These are phyloP conservation scores for Pimephales promelas DNA, from an alignment of 2,113 vertebrate genomes.

Conservation along the genomic window DNA sequence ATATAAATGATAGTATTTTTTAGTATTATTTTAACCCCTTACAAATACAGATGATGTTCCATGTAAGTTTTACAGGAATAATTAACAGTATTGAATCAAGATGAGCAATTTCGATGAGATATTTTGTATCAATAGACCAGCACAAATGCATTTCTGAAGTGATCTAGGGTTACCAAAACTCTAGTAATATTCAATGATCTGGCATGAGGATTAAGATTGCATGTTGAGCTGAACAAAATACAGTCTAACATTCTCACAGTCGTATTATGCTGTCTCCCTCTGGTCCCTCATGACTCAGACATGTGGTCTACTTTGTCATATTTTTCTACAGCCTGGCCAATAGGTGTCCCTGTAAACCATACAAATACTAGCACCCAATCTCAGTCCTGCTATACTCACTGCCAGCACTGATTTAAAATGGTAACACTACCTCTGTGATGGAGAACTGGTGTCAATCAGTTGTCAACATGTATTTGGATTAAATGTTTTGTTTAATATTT, in stretches of 20 bases:
- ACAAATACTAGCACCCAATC: constrained; percentile 55
- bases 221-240: neutral
- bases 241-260: neutral
- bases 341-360: constrained; percentile 95
- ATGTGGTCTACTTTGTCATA: neutral
- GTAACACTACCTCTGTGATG: neutral
- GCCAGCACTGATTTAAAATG: neutral
- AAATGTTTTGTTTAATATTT: neutral
- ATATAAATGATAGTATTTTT: neutral
- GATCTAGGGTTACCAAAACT: neutral
- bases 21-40: neutral
- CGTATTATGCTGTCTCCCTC: neutral
- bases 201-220: too few species aligned
- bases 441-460: too few species aligned
- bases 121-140: neutral
- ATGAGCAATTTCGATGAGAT: neutral
- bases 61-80: neutral
- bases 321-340: constrained; percentile 73
- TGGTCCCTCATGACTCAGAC: neutral
- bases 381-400: neutral
- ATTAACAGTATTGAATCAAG: neutral
- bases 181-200: neutral
- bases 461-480: neutral
- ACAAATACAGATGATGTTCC: neutral
- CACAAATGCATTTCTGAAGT: neutral